These are phyloP conservation scores for Melolontha melolontha DNA, from an alignment of 2,888 invertebrate genomes.

Conservation along the genomic window DNA sequence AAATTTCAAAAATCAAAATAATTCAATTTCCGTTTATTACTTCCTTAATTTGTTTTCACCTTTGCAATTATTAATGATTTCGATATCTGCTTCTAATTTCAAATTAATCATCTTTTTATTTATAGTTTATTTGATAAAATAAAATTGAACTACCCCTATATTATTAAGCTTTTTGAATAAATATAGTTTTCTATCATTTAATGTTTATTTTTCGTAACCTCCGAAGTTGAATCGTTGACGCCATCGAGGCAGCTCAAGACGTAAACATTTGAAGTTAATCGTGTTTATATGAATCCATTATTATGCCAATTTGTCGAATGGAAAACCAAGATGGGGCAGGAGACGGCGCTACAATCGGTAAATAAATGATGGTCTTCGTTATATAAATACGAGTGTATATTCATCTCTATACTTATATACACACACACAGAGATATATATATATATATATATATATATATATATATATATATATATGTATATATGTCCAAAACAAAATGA, in stretches of 20 bases:
- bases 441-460: not conserved
- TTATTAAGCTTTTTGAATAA: not conserved
- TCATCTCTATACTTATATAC: not conserved
- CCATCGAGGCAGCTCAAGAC: constrained; percentile 2
- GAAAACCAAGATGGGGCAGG: constrained; percentile 41
- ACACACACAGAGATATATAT: not conserved
- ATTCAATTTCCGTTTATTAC: no score
- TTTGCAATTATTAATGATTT: no score
- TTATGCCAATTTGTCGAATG: constrained; percentile 30
- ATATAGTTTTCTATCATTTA: not conserved
- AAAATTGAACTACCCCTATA: no score
- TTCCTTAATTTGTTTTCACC: no score
- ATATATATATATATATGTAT: not conserved
- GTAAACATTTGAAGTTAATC: constrained; percentile 12
- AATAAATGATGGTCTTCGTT: constrained; percentile 53
- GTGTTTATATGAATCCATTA: constrained; percentile 21
- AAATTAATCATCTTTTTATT: no score
- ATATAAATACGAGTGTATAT: constrained; percentile 45
- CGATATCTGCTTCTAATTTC: no score
- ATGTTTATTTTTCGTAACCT: constrained; percentile 4
- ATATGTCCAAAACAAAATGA: constrained; percentile 50
- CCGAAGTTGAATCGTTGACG: constrained; percentile 3
- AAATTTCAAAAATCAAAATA: no score
- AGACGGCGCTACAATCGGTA: constrained; percentile 50
- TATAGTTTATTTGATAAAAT: not conserved